Conservation (phyloP, 2,113 vertebrate genomes). For the Pollimyrus isidori region DNA sequence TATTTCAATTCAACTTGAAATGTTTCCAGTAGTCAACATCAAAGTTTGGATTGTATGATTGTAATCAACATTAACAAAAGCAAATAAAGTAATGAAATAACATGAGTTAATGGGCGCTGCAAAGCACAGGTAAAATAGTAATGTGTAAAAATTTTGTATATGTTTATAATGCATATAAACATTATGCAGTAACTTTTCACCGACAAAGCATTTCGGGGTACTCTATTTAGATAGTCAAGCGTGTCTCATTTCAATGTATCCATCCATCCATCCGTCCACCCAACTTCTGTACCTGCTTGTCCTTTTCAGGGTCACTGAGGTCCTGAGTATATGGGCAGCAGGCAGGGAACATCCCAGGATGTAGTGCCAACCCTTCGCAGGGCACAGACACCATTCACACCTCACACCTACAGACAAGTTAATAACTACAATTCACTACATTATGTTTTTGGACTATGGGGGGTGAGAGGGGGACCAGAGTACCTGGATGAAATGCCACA, state of each 20-base stretch:
- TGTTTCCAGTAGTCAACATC: neutral
- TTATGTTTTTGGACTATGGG: neutral
- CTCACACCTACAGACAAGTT: neutral
- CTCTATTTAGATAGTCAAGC: neutral
- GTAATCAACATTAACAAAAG: neutral
- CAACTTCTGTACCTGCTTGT: neutral
- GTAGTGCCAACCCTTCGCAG: neutral
- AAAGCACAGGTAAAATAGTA: neutral
- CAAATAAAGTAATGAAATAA: neutral
- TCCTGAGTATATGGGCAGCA: neutral
- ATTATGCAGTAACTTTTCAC: neutral
- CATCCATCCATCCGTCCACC: neutral
- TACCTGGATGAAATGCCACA: neutral
- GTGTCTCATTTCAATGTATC: neutral
- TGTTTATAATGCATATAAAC: neutral
- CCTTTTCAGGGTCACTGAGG: neutral
- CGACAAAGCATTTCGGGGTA: neutral
- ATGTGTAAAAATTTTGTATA: neutral
- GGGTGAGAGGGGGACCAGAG: neutral
- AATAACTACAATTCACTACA: neutral
- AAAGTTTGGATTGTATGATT: neutral
- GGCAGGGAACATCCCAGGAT: neutral
- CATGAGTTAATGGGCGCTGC: neutral
- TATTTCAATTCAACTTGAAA: neutral
- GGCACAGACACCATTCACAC: neutral